Conservation (phyloP, 2,113 vertebrate genomes). For the Sceloporus tristichus region DNA sequence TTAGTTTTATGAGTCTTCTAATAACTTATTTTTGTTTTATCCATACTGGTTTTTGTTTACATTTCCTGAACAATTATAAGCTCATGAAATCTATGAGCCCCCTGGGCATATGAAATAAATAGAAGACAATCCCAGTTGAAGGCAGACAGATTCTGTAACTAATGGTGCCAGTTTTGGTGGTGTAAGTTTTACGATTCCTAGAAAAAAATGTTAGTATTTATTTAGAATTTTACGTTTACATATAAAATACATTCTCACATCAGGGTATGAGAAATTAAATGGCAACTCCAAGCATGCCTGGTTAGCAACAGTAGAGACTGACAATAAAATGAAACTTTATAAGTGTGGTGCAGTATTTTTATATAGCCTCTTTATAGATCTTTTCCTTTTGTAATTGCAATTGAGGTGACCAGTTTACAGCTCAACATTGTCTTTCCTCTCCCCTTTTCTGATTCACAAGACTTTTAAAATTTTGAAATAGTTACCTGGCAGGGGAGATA, state of each 20-base stretch:
- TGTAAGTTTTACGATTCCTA: conserved; percentile 35
- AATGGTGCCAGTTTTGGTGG: conserved; percentile 29
- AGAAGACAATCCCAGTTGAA: conserved; percentile 21
- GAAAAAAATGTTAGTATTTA: conserved; percentile 12
- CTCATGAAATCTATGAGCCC: conserved; percentile 6
- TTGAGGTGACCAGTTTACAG: neutral
- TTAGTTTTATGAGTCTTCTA: neutral
- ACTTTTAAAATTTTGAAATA: neutral
- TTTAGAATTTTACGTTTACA: conserved; percentile 41
- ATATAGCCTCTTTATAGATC: neutral
- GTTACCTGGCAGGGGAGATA: no score
- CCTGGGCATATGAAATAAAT: conserved; percentile 3
- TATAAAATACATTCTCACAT: conserved; percentile 19
- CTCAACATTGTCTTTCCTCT: conserved; percentile 6
- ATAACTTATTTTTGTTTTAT: conserved; percentile 27
- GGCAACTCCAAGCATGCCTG: conserved; percentile 6
- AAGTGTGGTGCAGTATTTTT: neutral
- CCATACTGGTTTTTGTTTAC: conserved; percentile 10
- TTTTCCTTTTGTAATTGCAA: conserved; percentile 2
- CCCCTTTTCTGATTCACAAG: neutral
- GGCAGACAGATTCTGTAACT: conserved; percentile 23
- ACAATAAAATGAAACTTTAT: conserved; percentile 1
- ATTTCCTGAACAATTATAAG: conserved; percentile 23
- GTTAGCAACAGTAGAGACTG: neutral
- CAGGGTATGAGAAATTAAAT: conserved; percentile 5